Base-by-base conservation (phyloP, 2,797 vertebrate genomes). In the Lindbergichthys nudifrons region DNA sequence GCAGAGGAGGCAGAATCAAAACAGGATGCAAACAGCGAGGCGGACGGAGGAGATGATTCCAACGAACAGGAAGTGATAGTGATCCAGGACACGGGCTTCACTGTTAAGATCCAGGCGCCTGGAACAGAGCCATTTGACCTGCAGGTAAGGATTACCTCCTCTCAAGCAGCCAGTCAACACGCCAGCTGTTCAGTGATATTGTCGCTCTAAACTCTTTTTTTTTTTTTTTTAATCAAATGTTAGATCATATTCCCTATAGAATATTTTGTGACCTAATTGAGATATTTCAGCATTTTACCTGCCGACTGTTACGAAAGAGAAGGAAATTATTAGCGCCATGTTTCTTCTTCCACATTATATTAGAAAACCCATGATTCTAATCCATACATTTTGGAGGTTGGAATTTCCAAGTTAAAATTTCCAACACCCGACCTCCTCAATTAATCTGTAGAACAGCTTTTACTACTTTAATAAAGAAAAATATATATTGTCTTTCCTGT, bases 51-150 rank as follows among this genome's bases (percentile, higher is more conserved):
- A 9, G 98, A 99, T 0, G 97, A 97, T 1, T 93, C 95, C 4
- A 96, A 96, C 0, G 98, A 99, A 79, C 98, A 99, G 92, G 98
- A 99, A 89, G 98, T 99, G 85, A 99, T 99, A 5, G 98, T 99
- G 80, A 99, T 99, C 86, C 98, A 99, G 94, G 98, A 99, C 90
- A 99, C 98, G 0, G 98, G 98, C 75, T 99, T 99, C 88, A 98
- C 95, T 0, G 97, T 99, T 73, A 99, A 98, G 95, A 97, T 99
- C 87, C 96, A 97, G 79, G 97, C 96, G 0, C 98, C 98, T 0
- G 97, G 96, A n/a, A 95, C 96, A 0, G 98, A 99, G 90, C 96
- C 96, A 2, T 99, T 99, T 64, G 96, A 98, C 73, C 90, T 99
- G 73, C 98, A 99, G 96, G 98, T 99, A 92, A 43, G 21, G 18